Percentiles rank a stretch among this genome's conserved stretches.
These are phyloP conservation scores for Scelioninae gen. 1 DNA, from an alignment of 2,888 invertebrate species.

Conservation along the genomic window DNA sequence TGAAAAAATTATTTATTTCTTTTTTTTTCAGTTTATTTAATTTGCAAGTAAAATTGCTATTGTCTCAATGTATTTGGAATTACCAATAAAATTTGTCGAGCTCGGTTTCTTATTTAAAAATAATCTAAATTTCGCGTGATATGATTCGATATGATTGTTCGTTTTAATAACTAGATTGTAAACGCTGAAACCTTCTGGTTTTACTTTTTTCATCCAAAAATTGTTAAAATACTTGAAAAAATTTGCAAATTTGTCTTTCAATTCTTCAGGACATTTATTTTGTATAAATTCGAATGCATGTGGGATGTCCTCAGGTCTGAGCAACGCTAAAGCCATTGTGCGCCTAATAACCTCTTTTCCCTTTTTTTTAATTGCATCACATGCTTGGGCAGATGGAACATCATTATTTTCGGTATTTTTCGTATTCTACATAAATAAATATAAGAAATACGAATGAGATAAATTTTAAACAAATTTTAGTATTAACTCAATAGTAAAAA, in stretches of 20 bases:
- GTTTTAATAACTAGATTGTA: constrained; percentile 1
- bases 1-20: no score
- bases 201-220: constrained; percentile 7
- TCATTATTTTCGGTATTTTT: no score
- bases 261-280: neutral
- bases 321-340: constrained; percentile 25
- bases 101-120: neutral
- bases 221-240: constrained; percentile 15
- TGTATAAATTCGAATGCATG: constrained; percentile 10
- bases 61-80: neutral
- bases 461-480: no score
- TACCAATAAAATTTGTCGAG: neutral
- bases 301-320: neutral
- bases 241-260: neutral
- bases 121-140: constrained; percentile 5
- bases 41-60: neutral
- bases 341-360: constrained; percentile 13
- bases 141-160: constrained; percentile 18
- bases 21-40: no score
- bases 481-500: no score
- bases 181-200: constrained; percentile 12
- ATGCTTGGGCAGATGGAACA: no score
- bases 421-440: no score
- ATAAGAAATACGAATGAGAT: no score
- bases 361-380: neutral